Evolutionary conservation across 2,888 invertebrate genomes (phyloP).

Genomic region (Tanypteryx hageni): DNA sequence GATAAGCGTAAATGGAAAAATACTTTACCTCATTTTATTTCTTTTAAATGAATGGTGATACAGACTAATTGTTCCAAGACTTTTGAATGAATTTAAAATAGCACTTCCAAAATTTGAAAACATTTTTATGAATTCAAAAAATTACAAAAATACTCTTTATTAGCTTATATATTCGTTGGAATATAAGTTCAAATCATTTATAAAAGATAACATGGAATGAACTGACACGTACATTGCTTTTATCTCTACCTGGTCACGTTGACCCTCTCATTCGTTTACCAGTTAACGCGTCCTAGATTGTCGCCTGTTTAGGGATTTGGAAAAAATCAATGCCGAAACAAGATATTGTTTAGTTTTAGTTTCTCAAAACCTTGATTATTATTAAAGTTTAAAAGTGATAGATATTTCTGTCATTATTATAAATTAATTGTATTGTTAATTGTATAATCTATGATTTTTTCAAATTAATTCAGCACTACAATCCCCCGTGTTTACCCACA

Average conservation of each 20-base stretch:
- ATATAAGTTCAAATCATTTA: not conserved
- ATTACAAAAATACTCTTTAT: not conserved
- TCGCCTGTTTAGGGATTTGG: constrained; percentile 37
- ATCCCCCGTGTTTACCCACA: constrained; percentile 69
- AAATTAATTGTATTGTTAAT: not conserved
- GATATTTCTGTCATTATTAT: not conserved
- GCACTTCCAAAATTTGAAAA: not conserved
- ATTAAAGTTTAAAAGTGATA: not conserved
- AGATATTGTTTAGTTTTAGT: not conserved
- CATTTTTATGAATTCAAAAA: not conserved
- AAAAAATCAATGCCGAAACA: constrained; percentile 42
- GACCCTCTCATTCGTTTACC: not conserved
- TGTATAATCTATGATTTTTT: not conserved
- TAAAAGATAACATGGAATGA: not conserved
- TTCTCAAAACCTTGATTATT: not conserved
- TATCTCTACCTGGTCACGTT: not conserved
- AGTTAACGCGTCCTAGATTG: not conserved
- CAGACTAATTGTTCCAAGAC: constrained; percentile 13
- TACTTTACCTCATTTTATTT: constrained; percentile 75
- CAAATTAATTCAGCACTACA: constrained; percentile 31
- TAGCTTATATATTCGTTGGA: not conserved
- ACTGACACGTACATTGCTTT: not conserved
- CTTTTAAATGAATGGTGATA: constrained; percentile 8
- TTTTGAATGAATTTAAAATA: constrained; percentile 37
- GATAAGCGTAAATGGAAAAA: constrained; percentile 72